Evolutionary conservation across 2,888 invertebrate genomes (phyloP).

Genomic region (Thereva unica): DNA sequence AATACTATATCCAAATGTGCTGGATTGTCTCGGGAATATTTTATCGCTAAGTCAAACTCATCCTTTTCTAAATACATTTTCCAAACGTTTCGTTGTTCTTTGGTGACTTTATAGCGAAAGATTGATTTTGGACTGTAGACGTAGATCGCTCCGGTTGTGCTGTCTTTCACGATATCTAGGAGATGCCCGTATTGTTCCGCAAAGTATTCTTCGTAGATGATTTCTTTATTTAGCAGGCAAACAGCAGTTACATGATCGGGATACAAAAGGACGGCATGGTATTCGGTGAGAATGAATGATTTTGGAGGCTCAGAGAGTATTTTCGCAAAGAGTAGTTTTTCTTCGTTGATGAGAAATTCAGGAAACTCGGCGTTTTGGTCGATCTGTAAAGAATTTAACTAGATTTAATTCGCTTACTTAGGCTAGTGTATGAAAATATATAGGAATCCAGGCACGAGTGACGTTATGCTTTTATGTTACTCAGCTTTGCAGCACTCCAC

Average conservation of each 20-base stretch:
- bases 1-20: slow-evolving; percentile 81
- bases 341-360: slow-evolving; percentile 40
- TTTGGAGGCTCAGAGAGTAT: slow-evolving; percentile 62
- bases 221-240: slow-evolving; percentile 81
- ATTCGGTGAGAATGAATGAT: slow-evolving; percentile 84
- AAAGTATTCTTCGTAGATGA: slow-evolving; percentile 84
- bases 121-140: slow-evolving; percentile 82
- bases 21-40: slow-evolving; percentile 80
- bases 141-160: slow-evolving; percentile 79
- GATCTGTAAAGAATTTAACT: slow-evolving; percentile 37
- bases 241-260: slow-evolving; percentile 81
- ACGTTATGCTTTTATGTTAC: no score
- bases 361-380: slow-evolving; percentile 42
- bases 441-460: background rate
- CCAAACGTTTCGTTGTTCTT: slow-evolving; percentile 88
- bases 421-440: background rate
- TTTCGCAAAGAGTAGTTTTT: slow-evolving; percentile 48
- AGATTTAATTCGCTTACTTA: background rate
- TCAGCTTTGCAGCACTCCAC: no score
- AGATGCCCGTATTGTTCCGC: slow-evolving; percentile 80
- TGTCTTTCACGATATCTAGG: slow-evolving; percentile 80
- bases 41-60: slow-evolving; percentile 84
- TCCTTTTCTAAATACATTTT: slow-evolving; percentile 83
- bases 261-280: slow-evolving; percentile 85
- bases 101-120: slow-evolving; percentile 81